Conservation (phyloP, 1,140 invertebrate species). For the Eueides isabella region DNA sequence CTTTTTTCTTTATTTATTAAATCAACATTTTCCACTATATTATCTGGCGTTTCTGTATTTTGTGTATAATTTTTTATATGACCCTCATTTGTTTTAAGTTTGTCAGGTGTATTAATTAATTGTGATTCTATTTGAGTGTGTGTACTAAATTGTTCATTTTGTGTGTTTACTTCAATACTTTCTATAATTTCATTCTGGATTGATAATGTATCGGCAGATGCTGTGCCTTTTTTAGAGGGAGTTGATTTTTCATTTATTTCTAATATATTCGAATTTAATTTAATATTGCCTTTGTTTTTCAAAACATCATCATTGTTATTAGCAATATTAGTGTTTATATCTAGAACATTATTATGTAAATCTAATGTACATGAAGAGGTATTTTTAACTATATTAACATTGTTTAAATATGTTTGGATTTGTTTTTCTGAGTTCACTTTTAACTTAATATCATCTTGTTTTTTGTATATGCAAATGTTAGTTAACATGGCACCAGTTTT, state of each 20-base stretch:
- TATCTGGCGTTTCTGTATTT: too few species aligned
- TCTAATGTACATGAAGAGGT: constrained; percentile 23
- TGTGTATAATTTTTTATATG: not conserved
- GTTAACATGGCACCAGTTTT: constrained; percentile 67
- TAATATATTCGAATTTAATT: constrained; percentile 1
- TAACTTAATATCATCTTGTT: constrained; percentile 60
- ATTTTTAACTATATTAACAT: constrained; percentile 23
- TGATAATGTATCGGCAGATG: constrained; percentile 66
- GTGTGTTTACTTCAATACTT: constrained; percentile 67
- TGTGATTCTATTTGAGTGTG: not conserved
- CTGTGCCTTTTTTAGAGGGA: constrained; percentile 65
- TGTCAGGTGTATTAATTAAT: not conserved
- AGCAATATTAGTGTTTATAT: not conserved
- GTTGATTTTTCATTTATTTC: constrained; percentile 45
- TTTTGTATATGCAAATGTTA: constrained; percentile 68
- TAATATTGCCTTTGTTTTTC: constrained; percentile 16
- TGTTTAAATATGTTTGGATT: constrained; percentile 59
- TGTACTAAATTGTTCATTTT: constrained; percentile 42
- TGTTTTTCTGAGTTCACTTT: constrained; percentile 61
- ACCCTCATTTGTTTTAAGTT: not conserved
- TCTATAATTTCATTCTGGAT: constrained; percentile 64
- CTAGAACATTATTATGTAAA: not conserved
- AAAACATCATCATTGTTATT: not conserved
- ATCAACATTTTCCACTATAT: too few species aligned
- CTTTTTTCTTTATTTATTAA: too few species aligned